Conservation (phyloP, 2,113 vertebrate genomes). For the Heterocephalus glaber region DNA sequence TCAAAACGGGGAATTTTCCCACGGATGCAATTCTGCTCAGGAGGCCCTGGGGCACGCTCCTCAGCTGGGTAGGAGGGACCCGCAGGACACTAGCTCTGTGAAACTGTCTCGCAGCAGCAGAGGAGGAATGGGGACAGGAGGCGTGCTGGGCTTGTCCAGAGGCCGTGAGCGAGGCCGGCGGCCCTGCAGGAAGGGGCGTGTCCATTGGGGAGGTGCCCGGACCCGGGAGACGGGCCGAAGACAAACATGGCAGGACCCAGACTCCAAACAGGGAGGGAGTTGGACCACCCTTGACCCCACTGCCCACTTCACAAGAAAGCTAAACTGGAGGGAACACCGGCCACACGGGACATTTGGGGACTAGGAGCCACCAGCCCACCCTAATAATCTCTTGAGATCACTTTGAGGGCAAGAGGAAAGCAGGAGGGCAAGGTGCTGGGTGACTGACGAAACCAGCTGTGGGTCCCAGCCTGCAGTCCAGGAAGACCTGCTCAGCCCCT, state of each 20-base stretch:
- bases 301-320: neutral
- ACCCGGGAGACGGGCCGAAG: neutral
- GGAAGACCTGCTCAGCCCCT: neutral
- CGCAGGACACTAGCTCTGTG: rapidly evolving
- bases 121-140: neutral
- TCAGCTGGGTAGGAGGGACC: neutral
- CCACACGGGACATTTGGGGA: neutral
- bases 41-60: neutral
- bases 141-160: rapidly evolving
- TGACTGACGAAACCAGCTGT: too few relatives aligned
- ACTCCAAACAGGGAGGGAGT: neutral
- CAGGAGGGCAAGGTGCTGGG: neutral
- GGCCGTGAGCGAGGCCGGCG: too few relatives aligned
- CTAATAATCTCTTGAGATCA: too few relatives aligned
- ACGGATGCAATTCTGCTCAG: neutral
- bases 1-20: neutral
- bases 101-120: neutral
- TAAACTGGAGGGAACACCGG: too few relatives aligned
- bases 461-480: neutral
- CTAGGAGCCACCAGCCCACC: neutral
- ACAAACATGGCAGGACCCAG: rapidly evolving
- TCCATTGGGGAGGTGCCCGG: too few relatives aligned
- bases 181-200: rapidly evolving
- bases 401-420: neutral
- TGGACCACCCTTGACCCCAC: neutral